Conservation (phyloP, 2,888 invertebrate genomes). For the Ypsolopha scabrella region DNA sequence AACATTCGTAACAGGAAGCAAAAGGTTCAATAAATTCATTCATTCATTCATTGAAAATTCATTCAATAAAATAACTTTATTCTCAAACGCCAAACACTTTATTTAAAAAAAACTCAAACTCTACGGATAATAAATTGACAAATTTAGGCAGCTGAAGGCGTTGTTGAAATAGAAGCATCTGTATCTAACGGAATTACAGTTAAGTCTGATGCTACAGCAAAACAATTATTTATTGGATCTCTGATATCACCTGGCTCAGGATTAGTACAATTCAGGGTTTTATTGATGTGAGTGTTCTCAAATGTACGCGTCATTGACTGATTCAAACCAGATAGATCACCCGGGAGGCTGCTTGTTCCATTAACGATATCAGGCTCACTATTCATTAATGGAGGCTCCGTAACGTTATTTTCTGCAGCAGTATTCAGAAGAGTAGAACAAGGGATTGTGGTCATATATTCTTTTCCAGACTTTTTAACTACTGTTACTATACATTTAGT, state of each 20-base stretch:
- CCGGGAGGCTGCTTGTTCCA: slow-evolving; percentile 4
- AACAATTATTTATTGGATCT: slow-evolving; percentile 59
- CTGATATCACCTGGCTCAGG: slow-evolving; percentile 31
- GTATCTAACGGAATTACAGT: slow-evolving; percentile 42
- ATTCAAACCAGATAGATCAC: slow-evolving; percentile 12
- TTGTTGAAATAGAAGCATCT: not conserved
- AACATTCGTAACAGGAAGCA: too few species aligned
- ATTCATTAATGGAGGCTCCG: slow-evolving; percentile 34
- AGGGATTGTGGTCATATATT: slow-evolving; percentile 60
- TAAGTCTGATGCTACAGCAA: slow-evolving; percentile 40
- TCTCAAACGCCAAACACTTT: too few species aligned
- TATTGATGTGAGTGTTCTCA: not conserved
- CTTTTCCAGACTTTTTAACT: slow-evolving; percentile 45
- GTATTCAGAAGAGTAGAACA: slow-evolving; percentile 54
- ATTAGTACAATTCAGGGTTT: slow-evolving; percentile 27
- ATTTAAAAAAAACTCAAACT: too few species aligned
- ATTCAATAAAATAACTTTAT: too few species aligned
- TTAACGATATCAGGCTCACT: not conserved
- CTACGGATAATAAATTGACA: too few species aligned
- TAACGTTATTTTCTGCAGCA: slow-evolving; percentile 61
- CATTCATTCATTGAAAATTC: too few species aligned
- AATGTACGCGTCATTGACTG: too few species aligned
- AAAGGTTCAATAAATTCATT: too few species aligned
- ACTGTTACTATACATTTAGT: slow-evolving; percentile 60
- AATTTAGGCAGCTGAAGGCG: not conserved